Percentiles rank a stretch among this genome's conserved stretches.
Evolutionary conservation across 2,797 vertebrate genomes (phyloP).

Genomic region (Threskiornis aethiopicus): DNA sequence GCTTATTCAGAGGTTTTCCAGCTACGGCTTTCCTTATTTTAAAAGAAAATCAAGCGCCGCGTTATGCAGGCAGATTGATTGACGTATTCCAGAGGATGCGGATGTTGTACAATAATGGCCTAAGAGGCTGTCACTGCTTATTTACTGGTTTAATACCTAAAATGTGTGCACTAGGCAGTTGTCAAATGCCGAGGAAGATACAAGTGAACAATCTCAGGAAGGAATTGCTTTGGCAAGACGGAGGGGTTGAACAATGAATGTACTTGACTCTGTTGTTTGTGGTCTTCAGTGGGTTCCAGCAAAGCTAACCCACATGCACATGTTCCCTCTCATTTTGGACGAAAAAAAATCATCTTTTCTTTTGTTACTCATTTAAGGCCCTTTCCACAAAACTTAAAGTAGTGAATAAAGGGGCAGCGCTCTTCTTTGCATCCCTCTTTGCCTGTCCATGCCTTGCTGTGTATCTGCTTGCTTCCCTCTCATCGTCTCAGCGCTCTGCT

Average conservation of each 20-base stretch:
- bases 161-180: neutral
- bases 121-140: slow-evolving; percentile 16
- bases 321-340: neutral
- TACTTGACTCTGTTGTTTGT: neutral
- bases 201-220: neutral
- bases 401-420: rapidly evolving
- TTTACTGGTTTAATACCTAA: slow-evolving; percentile 27
- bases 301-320: neutral
- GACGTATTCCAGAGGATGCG: neutral
- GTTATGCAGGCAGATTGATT: neutral
- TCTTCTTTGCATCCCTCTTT: neutral
- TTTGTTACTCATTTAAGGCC: neutral
- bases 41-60: neutral
- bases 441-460: neutral
- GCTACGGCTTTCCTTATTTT: neutral
- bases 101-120: neutral
- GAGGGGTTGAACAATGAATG: neutral
- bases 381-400: neutral
- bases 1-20: slow-evolving; percentile 23
- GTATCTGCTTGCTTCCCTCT: neutral
- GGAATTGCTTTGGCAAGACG: neutral
- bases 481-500: neutral
- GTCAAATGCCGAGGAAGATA: neutral
- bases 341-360: neutral
- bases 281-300: neutral